phyloP scores from a whole-genome alignment of 2,113 vertebrate genomes.

The Eclectus roratus region DNA sequence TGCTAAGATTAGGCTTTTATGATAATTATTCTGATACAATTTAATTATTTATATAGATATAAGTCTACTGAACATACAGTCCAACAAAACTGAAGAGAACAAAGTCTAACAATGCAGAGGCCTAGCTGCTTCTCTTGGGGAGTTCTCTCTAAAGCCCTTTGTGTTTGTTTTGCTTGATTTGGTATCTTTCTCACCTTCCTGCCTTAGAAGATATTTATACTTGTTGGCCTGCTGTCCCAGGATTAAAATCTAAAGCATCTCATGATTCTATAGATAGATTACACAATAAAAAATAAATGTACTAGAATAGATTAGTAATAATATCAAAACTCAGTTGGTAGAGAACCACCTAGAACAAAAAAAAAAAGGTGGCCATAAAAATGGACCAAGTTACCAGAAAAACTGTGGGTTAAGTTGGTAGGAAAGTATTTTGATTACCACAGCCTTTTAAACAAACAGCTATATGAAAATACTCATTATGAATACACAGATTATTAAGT shows the following conservation, averaged over 20 bases:
- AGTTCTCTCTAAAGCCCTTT: neutral
- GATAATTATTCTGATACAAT: neutral
- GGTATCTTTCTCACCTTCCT: neutral
- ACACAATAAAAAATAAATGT: neutral
- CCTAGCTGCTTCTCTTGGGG: neutral
- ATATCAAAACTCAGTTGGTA: neutral
- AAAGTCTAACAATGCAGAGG: neutral
- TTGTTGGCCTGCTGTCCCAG: neutral
- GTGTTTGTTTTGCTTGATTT: neutral
- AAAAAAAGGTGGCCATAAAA: neutral
- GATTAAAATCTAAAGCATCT: neutral
- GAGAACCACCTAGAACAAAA: neutral
- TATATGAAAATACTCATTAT: neutral
- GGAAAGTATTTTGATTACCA: neutral
- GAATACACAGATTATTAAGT: neutral
- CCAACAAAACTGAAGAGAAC: neutral
- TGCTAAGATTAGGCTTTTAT: neutral
- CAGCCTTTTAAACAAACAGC: neutral
- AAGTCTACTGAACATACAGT: neutral
- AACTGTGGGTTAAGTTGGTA: neutral
- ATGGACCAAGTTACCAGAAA: neutral
- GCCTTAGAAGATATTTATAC: neutral
- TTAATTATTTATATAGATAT: neutral
- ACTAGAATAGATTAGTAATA: neutral
- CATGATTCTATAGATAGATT: neutral